Conservation (phyloP, 2,113 vertebrate species). For the Mustelus asterias region DNA sequence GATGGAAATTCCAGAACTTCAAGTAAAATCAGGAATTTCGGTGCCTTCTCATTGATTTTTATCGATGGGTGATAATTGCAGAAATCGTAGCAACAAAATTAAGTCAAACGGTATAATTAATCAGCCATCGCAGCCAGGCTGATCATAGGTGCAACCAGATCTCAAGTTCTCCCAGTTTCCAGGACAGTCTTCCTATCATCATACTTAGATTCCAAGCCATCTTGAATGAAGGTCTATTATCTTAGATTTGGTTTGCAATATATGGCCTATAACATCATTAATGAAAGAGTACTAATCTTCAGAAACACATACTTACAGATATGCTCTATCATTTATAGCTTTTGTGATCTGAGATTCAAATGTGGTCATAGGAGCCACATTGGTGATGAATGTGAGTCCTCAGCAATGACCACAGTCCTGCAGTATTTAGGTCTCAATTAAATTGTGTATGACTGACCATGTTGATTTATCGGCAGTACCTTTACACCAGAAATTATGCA, state of each 20-base stretch:
- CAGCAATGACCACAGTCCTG: not conserved
- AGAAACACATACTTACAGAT: not conserved
- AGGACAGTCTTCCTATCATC: not conserved
- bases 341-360: not conserved
- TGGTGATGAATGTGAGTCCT: not conserved
- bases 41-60: not conserved
- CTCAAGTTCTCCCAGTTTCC: not conserved
- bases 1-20: not conserved
- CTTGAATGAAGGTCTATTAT: not conserved
- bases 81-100: not conserved
- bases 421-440: not conserved
- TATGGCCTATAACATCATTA: not conserved
- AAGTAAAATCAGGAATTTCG: not conserved
- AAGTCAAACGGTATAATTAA: not conserved
- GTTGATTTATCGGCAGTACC: not conserved
- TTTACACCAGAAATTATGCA: not conserved
- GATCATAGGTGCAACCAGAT: not conserved
- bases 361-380: not conserved
- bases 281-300: not conserved
- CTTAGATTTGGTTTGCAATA: not conserved
- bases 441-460: not conserved
- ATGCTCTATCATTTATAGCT: not conserved
- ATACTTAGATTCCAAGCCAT: not conserved
- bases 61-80: not conserved
- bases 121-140: not conserved